Base-by-base conservation (phyloP, 1,140 invertebrate species). In the Uloborus diversus region DNA sequence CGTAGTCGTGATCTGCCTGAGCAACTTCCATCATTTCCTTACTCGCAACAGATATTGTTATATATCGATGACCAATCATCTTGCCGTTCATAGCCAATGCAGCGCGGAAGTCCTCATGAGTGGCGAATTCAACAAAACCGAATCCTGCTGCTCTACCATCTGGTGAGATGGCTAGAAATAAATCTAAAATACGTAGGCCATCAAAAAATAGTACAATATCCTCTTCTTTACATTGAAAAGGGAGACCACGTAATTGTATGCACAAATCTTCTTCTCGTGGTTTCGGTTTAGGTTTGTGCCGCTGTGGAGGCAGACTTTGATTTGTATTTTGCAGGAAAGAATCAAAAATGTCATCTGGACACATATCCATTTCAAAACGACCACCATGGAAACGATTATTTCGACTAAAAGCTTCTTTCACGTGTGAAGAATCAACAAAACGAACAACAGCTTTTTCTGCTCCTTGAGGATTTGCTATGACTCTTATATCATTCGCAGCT, bases 401-500 rank as follows among this genome's bases (percentile, higher is more conserved):
- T 2, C 85, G 83, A n/a, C 85, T 86, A 4, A 96, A 83, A 0
- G 94, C 94, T 53, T 92, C 88, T 32, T 91, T 88, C 68, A 92
- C 92, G 49, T 91, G 91, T 9, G 83, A 23, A 90, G 90, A 0
- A 87, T 84, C 76, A 4, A 88, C 89, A 85, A 97, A 96, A 82
- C 91, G 90, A 1, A 97, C 90, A 84, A 91, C 95, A 11, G 92
- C 94, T 27, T 92, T 91, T 1, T 94, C 94, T 0, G 91, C 92
- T 11, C 95, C 94, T 81, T 91, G 89, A 14, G 91, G 90, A 82
- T 96, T 93, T 84, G 92, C 94, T 9, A 94, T 91, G 82, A 97
- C 89, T 86, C 96, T 96, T 33, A 97, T 90, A 3, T 94, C 93
- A 83, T 93, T 92, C 79, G 92, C 92, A 11, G 92, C 90, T 47